Percentiles rank a stretch among this genome's conserved stretches.
These are phyloP conservation scores for Stegastes partitus DNA, from an alignment of 2,113 vertebrate species.

Conservation along the genomic window DNA sequence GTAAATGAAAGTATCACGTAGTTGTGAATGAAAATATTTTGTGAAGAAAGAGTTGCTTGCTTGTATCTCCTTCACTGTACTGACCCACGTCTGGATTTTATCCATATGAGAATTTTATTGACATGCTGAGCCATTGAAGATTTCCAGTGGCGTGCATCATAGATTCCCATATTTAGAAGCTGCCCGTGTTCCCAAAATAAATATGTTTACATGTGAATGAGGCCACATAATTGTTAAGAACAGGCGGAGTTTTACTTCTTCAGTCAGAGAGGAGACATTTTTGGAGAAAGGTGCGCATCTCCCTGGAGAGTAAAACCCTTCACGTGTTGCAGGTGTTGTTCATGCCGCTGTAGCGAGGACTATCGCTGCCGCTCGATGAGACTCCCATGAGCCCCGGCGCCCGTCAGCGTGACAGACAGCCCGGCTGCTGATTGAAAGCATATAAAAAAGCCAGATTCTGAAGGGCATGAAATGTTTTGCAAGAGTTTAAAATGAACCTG, in stretches of 20 bases:
- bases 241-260: slow-evolving; percentile 1
- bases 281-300: slow-evolving; percentile 9
- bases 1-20: too few relatives aligned
- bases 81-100: too few relatives aligned
- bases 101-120: too few relatives aligned
- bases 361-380: slow-evolving; percentile 18
- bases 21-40: too few relatives aligned
- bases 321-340: slow-evolving; percentile 54
- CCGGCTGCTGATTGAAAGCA: slow-evolving; percentile 46
- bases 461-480: slow-evolving; percentile 47
- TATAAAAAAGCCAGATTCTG: slow-evolving; percentile 23
- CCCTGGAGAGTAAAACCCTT: slow-evolving; percentile 28
- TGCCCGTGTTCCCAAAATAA: not conserved
- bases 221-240: slow-evolving; percentile 10
- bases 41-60: too few relatives aligned
- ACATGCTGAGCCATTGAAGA: too few relatives aligned
- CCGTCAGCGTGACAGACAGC: slow-evolving; percentile 61
- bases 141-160: too few relatives aligned
- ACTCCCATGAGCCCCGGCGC: slow-evolving; percentile 48
- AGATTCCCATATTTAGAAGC: not conserved
- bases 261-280: slow-evolving; percentile 1
- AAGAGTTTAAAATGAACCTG: slow-evolving; percentile 40
- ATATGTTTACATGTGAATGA: slow-evolving; percentile 3
- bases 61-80: too few relatives aligned
- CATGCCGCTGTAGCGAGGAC: slow-evolving; percentile 33